Base-by-base conservation (phyloP, 1,140 invertebrate species). In the Dryas iulia region DNA sequence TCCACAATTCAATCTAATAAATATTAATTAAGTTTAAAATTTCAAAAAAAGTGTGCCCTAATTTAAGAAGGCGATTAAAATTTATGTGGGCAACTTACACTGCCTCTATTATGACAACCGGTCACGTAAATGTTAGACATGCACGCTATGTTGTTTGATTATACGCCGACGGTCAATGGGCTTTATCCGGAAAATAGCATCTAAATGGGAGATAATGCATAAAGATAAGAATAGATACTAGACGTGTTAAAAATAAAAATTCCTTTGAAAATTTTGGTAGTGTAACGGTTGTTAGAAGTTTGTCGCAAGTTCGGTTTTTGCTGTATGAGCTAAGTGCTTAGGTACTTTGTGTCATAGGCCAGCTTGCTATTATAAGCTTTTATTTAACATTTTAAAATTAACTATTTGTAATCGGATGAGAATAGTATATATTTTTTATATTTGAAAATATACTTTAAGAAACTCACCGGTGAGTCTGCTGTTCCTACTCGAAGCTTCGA, bases 51-150 rank as follows among this genome's bases (percentile, higher is more conserved):
- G 8, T 47, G 39, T 47, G 39, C 18, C 1, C 39, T 47, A 21
- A 47, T 47, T 47, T 47, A 47, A 47, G 39, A 21, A 47, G 39
- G 39, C 8, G 39, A 47, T 47, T 47, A 25, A 54, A 61, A 69
- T 54, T 56, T 26, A 69, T 66, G 30, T 73, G 31, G 28, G 56
- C 33, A 31, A 28, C 52, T 68, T 54, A 76, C 58, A 35, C 12
- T 21, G 67, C 71, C 75, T 66, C 71, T 83, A 72, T 84, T 87
- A 81, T 84, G 82, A 83, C 77, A 86, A 78, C 59, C 62, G 60
- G 76, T 81, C 81, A 83, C 81, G 80, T 88, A 86, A 86, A 85
- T 80, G 81, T 63, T 35, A 47, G 33, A 58, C 71, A 67, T 74
- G 79, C 74, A 73, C 81, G 66, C 78, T 77, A 56, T 77, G 77